Conservation (phyloP, 1,140 invertebrate genomes). For the Chlorops oryzae region DNA sequence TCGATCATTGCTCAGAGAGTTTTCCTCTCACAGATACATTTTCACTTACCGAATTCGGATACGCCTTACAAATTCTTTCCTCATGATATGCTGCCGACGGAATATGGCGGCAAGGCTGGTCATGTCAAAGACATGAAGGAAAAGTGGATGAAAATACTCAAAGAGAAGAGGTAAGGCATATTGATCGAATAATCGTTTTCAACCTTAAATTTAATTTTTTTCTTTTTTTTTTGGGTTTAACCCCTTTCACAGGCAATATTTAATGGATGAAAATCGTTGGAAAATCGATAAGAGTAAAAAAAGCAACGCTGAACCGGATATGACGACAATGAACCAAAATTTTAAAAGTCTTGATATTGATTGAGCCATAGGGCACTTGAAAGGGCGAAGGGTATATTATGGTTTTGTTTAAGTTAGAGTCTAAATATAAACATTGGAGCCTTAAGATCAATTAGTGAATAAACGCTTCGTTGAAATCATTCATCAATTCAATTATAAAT, state of each 20-base stretch:
- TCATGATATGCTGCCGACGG: slow-evolving; percentile 56
- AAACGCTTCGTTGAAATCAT: too few species aligned
- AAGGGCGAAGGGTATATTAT: too few species aligned
- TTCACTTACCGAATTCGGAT: slow-evolving; percentile 57
- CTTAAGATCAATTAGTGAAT: too few species aligned
- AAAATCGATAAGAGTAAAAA: slow-evolving; percentile 34
- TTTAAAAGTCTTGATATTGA: slow-evolving; percentile 36
- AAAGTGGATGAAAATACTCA: slow-evolving; percentile 50
- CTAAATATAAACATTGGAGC: too few species aligned
- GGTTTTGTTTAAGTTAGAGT: too few species aligned
- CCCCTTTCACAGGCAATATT: slow-evolving; percentile 21
- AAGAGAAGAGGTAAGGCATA: slow-evolving; percentile 30
- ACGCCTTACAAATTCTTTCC: slow-evolving; percentile 58
- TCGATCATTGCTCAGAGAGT: neutral
- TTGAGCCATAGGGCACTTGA: too few species aligned
- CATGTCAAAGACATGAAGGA: slow-evolving; percentile 53
- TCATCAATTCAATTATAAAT: too few species aligned
- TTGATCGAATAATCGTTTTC: neutral
- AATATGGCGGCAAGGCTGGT: slow-evolving; percentile 60
- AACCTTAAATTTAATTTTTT: neutral
- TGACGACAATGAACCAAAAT: slow-evolving; percentile 14
- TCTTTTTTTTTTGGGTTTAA: neutral
- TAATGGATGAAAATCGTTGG: slow-evolving; percentile 33
- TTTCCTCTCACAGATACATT: slow-evolving; percentile 52
- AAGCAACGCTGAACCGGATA: neutral